Percentiles rank a stretch among this genome's conserved stretches.
Evolutionary conservation across 2,797 vertebrate species (phyloP).

Genomic region (Phataginus tetradactyla): DNA sequence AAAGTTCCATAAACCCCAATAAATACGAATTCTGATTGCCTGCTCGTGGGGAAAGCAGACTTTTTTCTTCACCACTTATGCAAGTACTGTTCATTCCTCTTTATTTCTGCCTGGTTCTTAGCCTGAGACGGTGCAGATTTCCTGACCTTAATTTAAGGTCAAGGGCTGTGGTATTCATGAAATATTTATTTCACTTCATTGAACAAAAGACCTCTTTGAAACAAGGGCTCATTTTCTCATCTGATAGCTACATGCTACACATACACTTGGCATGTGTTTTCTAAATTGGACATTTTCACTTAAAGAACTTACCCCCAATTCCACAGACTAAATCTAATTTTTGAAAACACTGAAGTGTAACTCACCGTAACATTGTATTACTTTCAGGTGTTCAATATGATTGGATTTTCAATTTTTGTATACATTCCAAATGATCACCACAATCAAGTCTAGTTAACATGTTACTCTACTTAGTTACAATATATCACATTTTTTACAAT

Average conservation of each 20-base stretch:
- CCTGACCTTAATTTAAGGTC: background rate
- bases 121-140: background rate
- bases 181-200: background rate
- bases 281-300: background rate
- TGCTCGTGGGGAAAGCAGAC: background rate
- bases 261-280: background rate
- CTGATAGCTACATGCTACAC: background rate
- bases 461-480: background rate
- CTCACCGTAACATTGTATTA: background rate
- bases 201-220: background rate
- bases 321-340: background rate
- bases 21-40: conserved; percentile 58
- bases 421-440: background rate
- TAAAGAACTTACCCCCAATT: background rate
- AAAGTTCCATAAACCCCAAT: conserved; percentile 71
- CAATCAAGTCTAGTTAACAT: background rate
- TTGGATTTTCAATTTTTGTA: background rate
- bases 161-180: background rate
- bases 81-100: background rate
- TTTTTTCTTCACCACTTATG: background rate
- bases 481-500: background rate
- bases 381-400: background rate
- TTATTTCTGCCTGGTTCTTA: background rate
- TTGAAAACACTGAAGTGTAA: background rate
- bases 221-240: background rate